phyloP scores from a whole-genome alignment of 2,113 vertebrate species.

The Lathamus discolor region DNA sequence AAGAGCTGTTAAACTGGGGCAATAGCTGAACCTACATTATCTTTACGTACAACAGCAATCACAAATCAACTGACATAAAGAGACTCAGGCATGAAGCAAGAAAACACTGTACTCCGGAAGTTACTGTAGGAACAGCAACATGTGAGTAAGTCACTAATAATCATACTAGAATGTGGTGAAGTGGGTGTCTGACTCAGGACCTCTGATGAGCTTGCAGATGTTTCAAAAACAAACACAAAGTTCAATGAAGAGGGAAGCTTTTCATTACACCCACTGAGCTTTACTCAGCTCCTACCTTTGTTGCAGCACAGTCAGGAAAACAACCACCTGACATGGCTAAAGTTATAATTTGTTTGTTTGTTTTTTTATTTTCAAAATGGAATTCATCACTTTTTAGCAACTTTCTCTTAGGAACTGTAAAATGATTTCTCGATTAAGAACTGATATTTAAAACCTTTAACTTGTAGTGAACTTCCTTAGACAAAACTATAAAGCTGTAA shows the following conservation, averaged over 20 bases:
- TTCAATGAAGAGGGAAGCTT: neutral
- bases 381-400: neutral
- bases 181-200: neutral
- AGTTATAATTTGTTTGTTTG: neutral
- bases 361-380: neutral
- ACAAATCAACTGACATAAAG: neutral
- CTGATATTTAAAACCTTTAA: neutral
- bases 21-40: neutral
- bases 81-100: neutral
- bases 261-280: neutral
- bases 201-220: neutral
- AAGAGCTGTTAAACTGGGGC: neutral
- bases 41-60: neutral
- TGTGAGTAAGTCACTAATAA: neutral
- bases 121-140: fast-evolving
- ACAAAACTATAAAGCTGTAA: neutral
- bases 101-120: neutral
- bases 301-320: neutral
- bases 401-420: neutral
- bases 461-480: neutral
- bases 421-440: neutral
- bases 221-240: neutral
- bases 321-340: neutral
- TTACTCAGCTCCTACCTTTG: neutral
- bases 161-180: neutral